Conservation (phyloP, 2,113 vertebrate genomes). For the Ptychochromis oligacanthus region DNA sequence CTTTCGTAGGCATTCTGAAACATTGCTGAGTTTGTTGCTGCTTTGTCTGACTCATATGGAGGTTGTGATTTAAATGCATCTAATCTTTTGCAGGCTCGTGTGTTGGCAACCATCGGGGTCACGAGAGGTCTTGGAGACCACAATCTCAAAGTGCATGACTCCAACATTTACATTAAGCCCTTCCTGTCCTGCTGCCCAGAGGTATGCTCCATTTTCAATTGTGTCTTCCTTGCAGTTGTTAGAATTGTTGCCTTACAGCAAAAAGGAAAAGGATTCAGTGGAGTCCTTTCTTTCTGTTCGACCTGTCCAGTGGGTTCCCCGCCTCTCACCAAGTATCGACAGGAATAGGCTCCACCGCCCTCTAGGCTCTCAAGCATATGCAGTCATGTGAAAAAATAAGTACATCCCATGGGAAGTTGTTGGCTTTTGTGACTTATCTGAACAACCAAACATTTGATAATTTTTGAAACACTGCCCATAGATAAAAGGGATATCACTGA, state of each 20-base stretch:
- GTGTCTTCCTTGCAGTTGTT: background rate
- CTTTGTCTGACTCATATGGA: background rate
- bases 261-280: background rate
- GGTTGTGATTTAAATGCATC: background rate
- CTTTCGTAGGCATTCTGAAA: background rate
- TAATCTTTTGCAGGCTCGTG: slow-evolving; percentile 85
- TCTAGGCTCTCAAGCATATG: background rate
- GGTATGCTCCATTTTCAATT: slow-evolving; percentile 76
- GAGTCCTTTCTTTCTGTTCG: background rate
- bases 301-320: background rate
- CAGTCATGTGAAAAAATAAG: slow-evolving; percentile 4
- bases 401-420: background rate
- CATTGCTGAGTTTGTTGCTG: background rate
- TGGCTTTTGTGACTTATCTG: background rate
- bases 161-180: slow-evolving; percentile 97
- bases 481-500: background rate
- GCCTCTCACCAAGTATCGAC: background rate
- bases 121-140: slow-evolving; percentile 96
- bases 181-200: slow-evolving; percentile 96
- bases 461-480: background rate
- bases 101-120: slow-evolving; percentile 97
- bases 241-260: background rate
- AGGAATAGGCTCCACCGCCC: background rate
- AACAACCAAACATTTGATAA: background rate
- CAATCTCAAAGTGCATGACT: slow-evolving; percentile 95